Conservation (phyloP, 2,797 vertebrate genomes). For the Linurgus olivaceus region DNA sequence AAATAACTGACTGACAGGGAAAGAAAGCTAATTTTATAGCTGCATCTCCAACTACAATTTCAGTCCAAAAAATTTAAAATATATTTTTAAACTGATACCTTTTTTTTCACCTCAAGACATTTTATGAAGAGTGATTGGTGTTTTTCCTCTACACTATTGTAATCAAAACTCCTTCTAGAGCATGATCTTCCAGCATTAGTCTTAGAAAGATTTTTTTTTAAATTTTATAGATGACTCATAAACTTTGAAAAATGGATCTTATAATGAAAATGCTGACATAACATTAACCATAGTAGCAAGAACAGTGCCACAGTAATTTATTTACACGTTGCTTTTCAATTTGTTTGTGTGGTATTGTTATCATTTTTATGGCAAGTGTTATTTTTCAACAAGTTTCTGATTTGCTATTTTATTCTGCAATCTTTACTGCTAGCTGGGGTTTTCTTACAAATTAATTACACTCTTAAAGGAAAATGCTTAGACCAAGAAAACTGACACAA, state of each 20-base stretch:
- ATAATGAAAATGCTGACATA: conserved; percentile 52
- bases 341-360: conserved; percentile 63
- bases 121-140: neutral
- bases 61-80: neutral
- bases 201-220: neutral
- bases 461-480: conserved; percentile 57
- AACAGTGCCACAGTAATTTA: conserved; percentile 33
- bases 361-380: conserved; percentile 60
- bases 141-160: neutral
- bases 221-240: conserved; percentile 22
- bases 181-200: neutral
- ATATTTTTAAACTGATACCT: neutral
- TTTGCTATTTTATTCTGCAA: conserved; percentile 40
- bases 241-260: conserved; percentile 39
- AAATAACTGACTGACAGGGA: neutral
- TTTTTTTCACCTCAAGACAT: neutral
- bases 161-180: neutral
- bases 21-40: neutral
- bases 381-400: conserved; percentile 63
- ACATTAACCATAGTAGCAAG: conserved; percentile 51
- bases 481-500: conserved; percentile 37
- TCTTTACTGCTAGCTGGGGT: conserved; percentile 44
- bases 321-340: conserved; percentile 56
- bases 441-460: conserved; percentile 65
- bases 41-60: neutral